Percentiles rank a stretch among this genome's conserved stretches.
phyloP scores from a whole-genome alignment of 2,797 vertebrate species.

The Dromococcyx pavoninus region DNA sequence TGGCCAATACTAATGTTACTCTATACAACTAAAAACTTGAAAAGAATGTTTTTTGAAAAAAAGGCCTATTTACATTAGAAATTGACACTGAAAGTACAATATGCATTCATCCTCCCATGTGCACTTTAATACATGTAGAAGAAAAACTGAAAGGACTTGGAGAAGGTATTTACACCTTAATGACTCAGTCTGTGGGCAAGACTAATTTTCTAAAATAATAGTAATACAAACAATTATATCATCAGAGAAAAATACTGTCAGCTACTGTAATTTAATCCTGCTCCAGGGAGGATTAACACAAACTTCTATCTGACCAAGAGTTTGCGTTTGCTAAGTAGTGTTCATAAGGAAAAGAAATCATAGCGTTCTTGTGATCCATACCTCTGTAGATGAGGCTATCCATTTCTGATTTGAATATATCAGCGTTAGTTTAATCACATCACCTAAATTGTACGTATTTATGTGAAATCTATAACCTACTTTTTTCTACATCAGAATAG shows the following conservation, averaged over 20 bases:
- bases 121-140: background rate
- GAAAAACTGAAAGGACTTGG: background rate
- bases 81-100: background rate
- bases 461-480: background rate
- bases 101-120: background rate
- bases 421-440: background rate
- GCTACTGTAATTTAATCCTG: background rate
- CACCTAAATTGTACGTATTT: background rate
- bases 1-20: background rate
- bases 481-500: background rate
- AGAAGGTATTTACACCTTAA: background rate
- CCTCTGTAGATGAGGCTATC: background rate
- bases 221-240: background rate
- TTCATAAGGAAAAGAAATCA: background rate
- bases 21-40: background rate
- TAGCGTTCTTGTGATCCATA: background rate
- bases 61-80: background rate
- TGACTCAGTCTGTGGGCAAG: background rate
- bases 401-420: background rate
- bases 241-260: background rate
- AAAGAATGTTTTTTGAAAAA: background rate
- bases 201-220: background rate
- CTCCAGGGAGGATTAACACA: background rate
- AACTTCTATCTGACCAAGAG: background rate
- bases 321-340: background rate